Conservation (phyloP, 2,888 invertebrate genomes). For the Catocala fraxini region DNA sequence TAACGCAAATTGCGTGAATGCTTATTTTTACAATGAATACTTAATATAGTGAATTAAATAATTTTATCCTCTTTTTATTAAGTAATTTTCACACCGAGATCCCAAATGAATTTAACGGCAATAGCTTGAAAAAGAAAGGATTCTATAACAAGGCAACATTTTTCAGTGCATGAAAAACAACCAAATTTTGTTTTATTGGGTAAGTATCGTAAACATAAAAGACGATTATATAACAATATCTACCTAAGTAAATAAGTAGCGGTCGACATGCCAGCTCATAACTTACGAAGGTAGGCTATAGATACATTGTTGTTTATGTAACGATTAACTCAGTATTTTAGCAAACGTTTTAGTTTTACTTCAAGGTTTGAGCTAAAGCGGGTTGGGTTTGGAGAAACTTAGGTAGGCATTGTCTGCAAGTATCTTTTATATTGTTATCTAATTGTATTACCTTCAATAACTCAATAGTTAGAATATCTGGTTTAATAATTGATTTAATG, state of each 20-base stretch:
- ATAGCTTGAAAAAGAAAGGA: too few relatives aligned
- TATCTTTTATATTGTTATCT: too few relatives aligned
- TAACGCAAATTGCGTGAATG: too few relatives aligned
- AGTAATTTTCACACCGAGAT: too few relatives aligned
- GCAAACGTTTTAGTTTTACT: constrained; percentile 2
- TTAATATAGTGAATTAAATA: too few relatives aligned
- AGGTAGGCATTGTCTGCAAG: too few relatives aligned
- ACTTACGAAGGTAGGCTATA: constrained; percentile 17
- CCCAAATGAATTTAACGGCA: too few relatives aligned
- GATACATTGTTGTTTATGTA: constrained; percentile 26
- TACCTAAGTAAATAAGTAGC: constrained; percentile 24
- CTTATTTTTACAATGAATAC: too few relatives aligned
- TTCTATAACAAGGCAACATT: background rate
- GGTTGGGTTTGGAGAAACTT: background rate
- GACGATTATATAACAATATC: constrained; percentile 16
- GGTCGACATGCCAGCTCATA: constrained; percentile 31
- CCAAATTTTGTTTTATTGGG: constrained; percentile 1
- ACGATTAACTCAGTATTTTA: constrained; percentile 24
- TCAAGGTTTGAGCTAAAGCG: constrained; percentile 23
- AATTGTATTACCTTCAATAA: too few relatives aligned
- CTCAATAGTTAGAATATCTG: too few relatives aligned
- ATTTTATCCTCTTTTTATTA: too few relatives aligned
- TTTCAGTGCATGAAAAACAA: constrained; percentile 10
- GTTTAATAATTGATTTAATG: too few relatives aligned
- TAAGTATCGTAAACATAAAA: constrained; percentile 11